Conservation (phyloP, 2,113 vertebrate species). For the Crocuta crocuta region DNA sequence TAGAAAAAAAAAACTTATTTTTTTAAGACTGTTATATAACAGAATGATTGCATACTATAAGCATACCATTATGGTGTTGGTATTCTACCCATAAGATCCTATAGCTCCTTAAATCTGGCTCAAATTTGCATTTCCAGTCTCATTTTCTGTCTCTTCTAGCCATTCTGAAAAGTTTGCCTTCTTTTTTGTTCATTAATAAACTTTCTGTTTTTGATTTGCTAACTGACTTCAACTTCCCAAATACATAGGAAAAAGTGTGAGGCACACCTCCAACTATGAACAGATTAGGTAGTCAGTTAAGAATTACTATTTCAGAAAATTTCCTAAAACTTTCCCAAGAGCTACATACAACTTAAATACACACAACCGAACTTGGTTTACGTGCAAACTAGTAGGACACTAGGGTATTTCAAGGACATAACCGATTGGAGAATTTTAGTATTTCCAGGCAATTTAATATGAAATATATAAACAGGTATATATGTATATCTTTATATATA, state of each 20-base stretch:
- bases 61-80: background rate
- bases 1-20: background rate
- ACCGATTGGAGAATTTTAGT: background rate
- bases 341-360: background rate
- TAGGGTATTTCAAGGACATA: background rate
- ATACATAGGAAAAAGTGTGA: background rate
- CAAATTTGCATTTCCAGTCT: background rate
- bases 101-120: background rate
- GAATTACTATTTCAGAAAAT: conserved; percentile 45
- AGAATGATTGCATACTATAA: background rate
- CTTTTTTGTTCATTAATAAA: background rate
- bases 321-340: background rate
- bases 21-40: background rate
- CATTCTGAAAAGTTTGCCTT: background rate
- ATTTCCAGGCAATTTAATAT: conserved; percentile 8
- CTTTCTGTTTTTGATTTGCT: background rate
- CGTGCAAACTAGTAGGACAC: background rate
- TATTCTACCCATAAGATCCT: background rate
- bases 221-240: background rate
- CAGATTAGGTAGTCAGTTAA: background rate
- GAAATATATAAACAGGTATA: background rate
- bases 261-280: background rate
- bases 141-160: background rate
- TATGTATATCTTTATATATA: background rate
- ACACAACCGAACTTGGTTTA: background rate